phyloP scores from a whole-genome alignment of 2,113 vertebrate genomes.

The Nerophis ophidion region DNA sequence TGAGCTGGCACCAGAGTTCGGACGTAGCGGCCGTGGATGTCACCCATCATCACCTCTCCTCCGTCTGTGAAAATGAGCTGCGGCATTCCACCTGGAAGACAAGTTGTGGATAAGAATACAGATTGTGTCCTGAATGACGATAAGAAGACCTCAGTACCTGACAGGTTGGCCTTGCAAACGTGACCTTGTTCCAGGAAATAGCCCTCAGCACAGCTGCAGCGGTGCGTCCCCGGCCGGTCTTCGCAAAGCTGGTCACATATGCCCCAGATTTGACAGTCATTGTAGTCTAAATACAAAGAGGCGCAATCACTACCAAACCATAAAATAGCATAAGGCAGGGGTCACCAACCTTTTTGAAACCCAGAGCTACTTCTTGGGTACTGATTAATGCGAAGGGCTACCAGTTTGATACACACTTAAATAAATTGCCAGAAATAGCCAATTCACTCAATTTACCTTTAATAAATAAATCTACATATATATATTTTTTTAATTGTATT shows the following conservation, averaged over 20 bases:
- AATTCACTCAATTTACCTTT: too few relatives aligned
- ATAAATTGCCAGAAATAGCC: too few relatives aligned
- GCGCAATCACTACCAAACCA: not conserved
- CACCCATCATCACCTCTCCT: conserved; percentile 65
- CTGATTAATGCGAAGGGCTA: too few relatives aligned
- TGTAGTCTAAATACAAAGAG: conserved; percentile 54
- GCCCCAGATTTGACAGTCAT: conserved; percentile 74
- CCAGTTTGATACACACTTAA: too few relatives aligned
- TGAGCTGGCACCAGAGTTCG: conserved; percentile 60
- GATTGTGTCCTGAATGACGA: not conserved
- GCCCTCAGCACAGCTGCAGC: conserved; percentile 65
- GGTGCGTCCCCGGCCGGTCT: conserved; percentile 66
- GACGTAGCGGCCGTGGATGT: conserved; percentile 63
- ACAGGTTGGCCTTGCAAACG: conserved; percentile 65
- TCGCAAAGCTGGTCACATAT: conserved; percentile 74
- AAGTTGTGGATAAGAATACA: not conserved
- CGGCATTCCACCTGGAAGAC: conserved; percentile 57
- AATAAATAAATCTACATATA: too few relatives aligned
- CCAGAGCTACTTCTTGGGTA: too few relatives aligned
- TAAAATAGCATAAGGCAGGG: not conserved
- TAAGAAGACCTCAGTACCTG: conserved; percentile 23
- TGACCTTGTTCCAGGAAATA: conserved; percentile 68
- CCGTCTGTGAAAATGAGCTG: conserved; percentile 71
- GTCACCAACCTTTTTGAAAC: too few relatives aligned
- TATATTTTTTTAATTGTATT: too few relatives aligned